A percentile compares a stretch with the other conserved stretches of the same genome.
phyloP scores from a whole-genome alignment of 1,140 invertebrate genomes.

The Acromyrmex heyeri region DNA sequence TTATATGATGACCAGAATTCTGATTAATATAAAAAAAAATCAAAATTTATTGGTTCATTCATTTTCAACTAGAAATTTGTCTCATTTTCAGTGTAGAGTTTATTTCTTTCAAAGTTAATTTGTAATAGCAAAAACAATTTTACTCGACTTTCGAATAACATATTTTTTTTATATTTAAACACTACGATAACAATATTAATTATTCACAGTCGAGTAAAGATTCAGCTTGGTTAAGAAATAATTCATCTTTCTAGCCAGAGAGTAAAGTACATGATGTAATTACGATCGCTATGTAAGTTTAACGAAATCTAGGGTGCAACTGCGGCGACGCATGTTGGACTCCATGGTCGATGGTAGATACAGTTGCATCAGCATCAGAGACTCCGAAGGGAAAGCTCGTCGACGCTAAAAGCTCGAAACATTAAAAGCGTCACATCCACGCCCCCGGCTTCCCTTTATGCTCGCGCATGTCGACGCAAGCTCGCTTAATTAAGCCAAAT shows the following conservation, averaged over 20 bases:
- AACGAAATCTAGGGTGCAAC: constrained; percentile 38
- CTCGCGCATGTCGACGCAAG: constrained; percentile 21
- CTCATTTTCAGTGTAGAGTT: neutral
- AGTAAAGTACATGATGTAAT: constrained; percentile 68
- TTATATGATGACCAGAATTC: no score
- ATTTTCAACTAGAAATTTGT: no score
- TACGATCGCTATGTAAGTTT: constrained; percentile 44
- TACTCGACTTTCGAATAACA: neutral
- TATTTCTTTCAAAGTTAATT: neutral
- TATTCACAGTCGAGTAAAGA: neutral
- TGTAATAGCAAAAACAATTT: neutral
- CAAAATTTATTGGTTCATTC: no score
- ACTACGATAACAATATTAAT: neutral
- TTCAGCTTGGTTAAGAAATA: constrained; percentile 10
- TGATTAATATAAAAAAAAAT: no score
- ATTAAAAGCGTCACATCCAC: constrained; percentile 49
- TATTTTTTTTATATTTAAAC: neutral
- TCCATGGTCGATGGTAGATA: constrained; percentile 7
- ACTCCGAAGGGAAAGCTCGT: constrained; percentile 50
- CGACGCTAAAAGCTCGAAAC: constrained; percentile 72
- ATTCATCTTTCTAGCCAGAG: constrained; percentile 45
- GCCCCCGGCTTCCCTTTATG: constrained; percentile 16
- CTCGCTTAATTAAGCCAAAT: constrained; percentile 67
- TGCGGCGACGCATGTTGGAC: neutral
- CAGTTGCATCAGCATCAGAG: constrained; percentile 20